phyloP scores from a whole-genome alignment of 2,888 invertebrate genomes.

The Phoenoteleia sp. region DNA sequence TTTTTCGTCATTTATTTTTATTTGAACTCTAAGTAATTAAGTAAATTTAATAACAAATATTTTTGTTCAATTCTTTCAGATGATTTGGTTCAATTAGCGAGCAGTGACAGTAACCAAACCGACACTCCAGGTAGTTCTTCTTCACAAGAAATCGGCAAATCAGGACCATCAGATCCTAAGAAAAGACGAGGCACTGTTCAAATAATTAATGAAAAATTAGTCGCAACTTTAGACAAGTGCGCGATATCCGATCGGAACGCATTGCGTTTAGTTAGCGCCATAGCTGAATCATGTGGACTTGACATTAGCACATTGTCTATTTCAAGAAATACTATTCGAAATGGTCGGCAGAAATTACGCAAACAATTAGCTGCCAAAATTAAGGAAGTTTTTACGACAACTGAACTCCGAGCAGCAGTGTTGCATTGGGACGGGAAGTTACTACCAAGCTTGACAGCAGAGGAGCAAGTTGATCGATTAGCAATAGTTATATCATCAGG shows the following conservation, averaged over 20 bases:
- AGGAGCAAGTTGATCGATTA: constrained; percentile 38
- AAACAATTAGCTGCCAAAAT: constrained; percentile 44
- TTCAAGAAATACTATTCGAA: constrained; percentile 57
- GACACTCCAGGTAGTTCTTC: constrained; percentile 12
- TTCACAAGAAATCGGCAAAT: constrained; percentile 5
- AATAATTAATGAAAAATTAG: constrained; percentile 67
- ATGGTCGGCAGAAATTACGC: constrained; percentile 54
- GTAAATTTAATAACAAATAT: not conserved
- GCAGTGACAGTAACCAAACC: constrained; percentile 23
- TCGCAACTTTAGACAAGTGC: constrained; percentile 68
- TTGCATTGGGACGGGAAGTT: constrained; percentile 65
- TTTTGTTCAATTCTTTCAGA: constrained; percentile 2
- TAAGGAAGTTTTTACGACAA: constrained; percentile 29
- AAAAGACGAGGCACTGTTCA: constrained; percentile 46
- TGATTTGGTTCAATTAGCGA: constrained; percentile 9
- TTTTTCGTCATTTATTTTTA: constrained; percentile 12
- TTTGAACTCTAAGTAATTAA: not conserved
- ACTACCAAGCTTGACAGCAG: not conserved
- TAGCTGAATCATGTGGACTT: constrained; percentile 54
- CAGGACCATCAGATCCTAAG: constrained; percentile 16
- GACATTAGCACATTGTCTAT: constrained; percentile 48
- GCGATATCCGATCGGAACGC: constrained; percentile 64
- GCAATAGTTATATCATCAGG: constrained; percentile 42
- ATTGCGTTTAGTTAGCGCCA: constrained; percentile 47
- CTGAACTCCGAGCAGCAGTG: constrained; percentile 36